phyloP scores from a whole-genome alignment of 2,888 invertebrate genomes.

The Acrocyrtus sp. region DNA sequence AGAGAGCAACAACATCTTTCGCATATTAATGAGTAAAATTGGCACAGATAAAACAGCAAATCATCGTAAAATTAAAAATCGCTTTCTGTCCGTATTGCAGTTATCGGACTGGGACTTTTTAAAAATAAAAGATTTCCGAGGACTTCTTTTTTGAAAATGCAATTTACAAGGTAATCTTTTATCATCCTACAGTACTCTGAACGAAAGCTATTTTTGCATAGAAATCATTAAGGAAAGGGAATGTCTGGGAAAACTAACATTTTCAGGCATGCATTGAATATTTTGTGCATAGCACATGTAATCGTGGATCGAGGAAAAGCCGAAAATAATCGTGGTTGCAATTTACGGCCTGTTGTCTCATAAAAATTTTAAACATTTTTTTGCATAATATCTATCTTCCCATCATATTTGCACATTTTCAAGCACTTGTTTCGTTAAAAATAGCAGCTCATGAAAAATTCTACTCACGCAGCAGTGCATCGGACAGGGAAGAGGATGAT shows the following conservation, averaged over 20 bases:
- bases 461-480: constrained; percentile 25
- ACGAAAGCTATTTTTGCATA: neutral
- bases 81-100: too few relatives aligned
- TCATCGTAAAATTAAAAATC: too few relatives aligned
- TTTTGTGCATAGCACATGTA: neutral
- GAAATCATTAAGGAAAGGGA: neutral
- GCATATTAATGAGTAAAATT: too few relatives aligned
- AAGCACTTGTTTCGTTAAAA: neutral
- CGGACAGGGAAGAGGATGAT: neutral
- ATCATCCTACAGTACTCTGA: too few relatives aligned
- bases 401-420: neutral
- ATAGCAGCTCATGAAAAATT: constrained; percentile 1
- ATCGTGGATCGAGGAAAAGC: neutral
- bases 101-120: too few relatives aligned
- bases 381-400: constrained; percentile 4
- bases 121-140: too few relatives aligned
- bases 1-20: too few relatives aligned
- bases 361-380: constrained; percentile 10
- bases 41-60: too few relatives aligned
- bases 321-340: neutral
- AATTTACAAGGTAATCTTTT: too few relatives aligned
- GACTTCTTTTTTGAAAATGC: too few relatives aligned
- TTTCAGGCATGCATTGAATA: neutral
- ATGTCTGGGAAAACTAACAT: neutral
- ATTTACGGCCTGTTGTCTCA: constrained; percentile 21